Conservation (phyloP, 2,113 vertebrate genomes). For the Oxygymnocypris stewartii region DNA sequence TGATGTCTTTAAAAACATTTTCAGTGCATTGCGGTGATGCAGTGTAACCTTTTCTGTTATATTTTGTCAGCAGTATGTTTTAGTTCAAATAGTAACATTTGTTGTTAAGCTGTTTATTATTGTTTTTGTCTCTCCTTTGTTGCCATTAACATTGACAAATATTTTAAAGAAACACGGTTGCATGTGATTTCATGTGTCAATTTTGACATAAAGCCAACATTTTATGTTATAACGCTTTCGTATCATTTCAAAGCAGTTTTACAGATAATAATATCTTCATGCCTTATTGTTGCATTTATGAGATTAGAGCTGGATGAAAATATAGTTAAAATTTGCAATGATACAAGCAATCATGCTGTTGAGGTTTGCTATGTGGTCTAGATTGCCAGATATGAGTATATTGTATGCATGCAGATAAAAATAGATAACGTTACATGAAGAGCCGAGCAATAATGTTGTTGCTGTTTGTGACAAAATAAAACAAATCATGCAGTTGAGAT, state of each 20-base stretch:
- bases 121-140: background rate
- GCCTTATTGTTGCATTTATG: too few relatives aligned
- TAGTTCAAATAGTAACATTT: background rate
- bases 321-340: background rate
- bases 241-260: background rate
- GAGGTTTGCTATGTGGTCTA: background rate
- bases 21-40: background rate
- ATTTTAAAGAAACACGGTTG: background rate
- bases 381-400: background rate
- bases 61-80: background rate
- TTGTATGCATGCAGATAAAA: background rate
- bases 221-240: background rate
- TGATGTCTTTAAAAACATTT: background rate
- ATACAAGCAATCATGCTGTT: background rate
- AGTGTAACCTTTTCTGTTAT: background rate
- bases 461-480: background rate
- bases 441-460: background rate
- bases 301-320: background rate
- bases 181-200: background rate
- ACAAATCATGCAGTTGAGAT: background rate
- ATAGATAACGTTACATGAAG: too few relatives aligned
- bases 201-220: too few relatives aligned
- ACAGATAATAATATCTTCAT: background rate
- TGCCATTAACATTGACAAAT: background rate
- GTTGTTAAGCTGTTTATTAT: background rate